Conservation (phyloP, 2,113 vertebrate genomes). For the Xenopus laevis region DNA sequence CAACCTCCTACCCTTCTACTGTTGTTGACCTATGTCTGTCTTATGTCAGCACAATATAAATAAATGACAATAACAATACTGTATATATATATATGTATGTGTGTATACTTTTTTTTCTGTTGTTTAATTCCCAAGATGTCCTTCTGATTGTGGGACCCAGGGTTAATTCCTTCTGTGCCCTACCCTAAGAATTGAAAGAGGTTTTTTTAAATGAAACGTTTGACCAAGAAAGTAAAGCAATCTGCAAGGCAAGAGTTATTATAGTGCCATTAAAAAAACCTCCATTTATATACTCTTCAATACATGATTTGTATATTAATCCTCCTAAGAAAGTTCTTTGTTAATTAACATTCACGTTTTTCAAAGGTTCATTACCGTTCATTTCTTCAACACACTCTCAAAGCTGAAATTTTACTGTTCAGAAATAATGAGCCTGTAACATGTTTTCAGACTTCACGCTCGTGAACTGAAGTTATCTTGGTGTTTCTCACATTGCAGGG, state of each 20-base stretch:
- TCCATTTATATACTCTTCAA: conserved; percentile 14
- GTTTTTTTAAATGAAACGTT: too few species aligned
- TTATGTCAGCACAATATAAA: too few species aligned
- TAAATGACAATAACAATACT: too few species aligned
- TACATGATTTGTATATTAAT: conserved; percentile 33
- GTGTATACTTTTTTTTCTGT: too few species aligned
- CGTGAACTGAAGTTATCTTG: conserved; percentile 8
- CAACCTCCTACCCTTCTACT: too few species aligned
- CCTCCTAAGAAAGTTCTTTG: conserved; percentile 23
- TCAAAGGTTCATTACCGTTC: conserved; percentile 32
- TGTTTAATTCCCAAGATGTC: too few species aligned
- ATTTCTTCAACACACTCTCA: conserved; percentile 31
- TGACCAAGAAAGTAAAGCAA: too few species aligned
- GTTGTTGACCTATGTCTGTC: too few species aligned
- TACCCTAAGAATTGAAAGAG: too few species aligned
- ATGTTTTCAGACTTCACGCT: conserved; percentile 9
- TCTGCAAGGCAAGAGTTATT: not conserved
- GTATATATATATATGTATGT: too few species aligned
- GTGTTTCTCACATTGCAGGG: conserved; percentile 31
- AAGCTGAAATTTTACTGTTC: conserved; percentile 25
- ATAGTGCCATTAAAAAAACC: not conserved
- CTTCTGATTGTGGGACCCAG: too few species aligned
- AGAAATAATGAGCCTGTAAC: conserved; percentile 36
- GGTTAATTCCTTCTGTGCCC: too few species aligned
- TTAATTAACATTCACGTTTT: conserved; percentile 32